phyloP scores from a whole-genome alignment of 2,888 invertebrate genomes.

The Chymomyza caudatula region DNA sequence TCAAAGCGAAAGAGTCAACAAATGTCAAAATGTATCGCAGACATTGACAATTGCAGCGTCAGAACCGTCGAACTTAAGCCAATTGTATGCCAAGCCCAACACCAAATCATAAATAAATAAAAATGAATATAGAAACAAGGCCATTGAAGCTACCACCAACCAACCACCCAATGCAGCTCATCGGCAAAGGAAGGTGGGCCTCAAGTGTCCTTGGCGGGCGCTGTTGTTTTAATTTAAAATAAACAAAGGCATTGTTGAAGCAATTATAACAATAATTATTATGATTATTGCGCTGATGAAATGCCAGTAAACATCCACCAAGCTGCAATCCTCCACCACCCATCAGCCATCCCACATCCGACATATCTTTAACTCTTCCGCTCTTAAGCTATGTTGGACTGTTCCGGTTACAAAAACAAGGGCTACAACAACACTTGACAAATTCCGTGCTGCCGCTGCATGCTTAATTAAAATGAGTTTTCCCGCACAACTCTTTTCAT shows the following conservation, averaged over 20 bases:
- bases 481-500: slow-evolving; percentile 65
- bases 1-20: slow-evolving; percentile 34
- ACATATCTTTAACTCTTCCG: neutral
- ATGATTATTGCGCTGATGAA: slow-evolving; percentile 34
- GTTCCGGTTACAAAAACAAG: slow-evolving; percentile 29
- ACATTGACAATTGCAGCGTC: neutral
- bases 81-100: neutral
- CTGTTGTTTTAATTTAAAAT: slow-evolving; percentile 52
- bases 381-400: too few species aligned
- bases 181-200: neutral
- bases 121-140: slow-evolving; percentile 3
- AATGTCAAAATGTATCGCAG: slow-evolving; percentile 45
- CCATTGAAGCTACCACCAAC: too few species aligned
- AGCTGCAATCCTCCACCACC: slow-evolving; percentile 1
- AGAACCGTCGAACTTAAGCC: neutral
- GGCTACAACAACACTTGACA: slow-evolving; percentile 53
- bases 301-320: slow-evolving; percentile 16
- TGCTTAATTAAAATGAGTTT: slow-evolving; percentile 69
- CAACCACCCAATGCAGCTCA: neutral
- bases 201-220: slow-evolving; percentile 42
- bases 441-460: slow-evolving; percentile 49
- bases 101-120: neutral
- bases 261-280: slow-evolving; percentile 56
- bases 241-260: slow-evolving; percentile 59
- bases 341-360: slow-evolving; percentile 2